Conservation (phyloP, 2,888 invertebrate species). For the Cerastis rubricosa region DNA sequence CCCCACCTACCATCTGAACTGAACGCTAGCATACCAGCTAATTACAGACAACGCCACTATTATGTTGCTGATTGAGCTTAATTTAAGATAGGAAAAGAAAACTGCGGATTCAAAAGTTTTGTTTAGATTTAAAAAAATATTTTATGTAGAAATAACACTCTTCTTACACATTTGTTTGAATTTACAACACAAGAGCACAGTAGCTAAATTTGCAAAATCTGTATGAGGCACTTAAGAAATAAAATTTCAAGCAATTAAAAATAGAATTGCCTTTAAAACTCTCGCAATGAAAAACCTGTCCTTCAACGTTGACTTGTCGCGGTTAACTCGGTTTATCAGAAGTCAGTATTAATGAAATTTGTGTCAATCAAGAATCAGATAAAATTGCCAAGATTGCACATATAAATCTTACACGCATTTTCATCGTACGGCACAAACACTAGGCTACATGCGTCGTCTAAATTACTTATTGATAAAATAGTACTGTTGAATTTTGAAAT, state of each 20-base stretch:
- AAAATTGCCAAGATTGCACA: background rate
- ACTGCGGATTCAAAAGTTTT: background rate
- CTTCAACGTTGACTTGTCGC: background rate
- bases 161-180: background rate
- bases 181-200: background rate
- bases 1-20: background rate
- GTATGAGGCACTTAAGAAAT: background rate
- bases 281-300: background rate
- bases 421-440: background rate
- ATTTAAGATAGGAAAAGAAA: background rate
- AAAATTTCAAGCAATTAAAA: background rate
- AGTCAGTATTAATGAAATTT: background rate
- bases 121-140: background rate
- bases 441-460: background rate
- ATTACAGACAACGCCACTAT: slow-evolving; percentile 39
- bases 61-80: slow-evolving; percentile 21
- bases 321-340: background rate
- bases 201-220: background rate
- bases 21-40: slow-evolving; percentile 25
- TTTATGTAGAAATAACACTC: background rate
- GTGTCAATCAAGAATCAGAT: background rate
- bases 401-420: background rate
- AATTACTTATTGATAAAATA: background rate
- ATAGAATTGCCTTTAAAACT: background rate
- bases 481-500: background rate